Percentiles rank a stretch among this genome's conserved stretches.
Evolutionary conservation across 2,797 vertebrate genomes (phyloP).

Genomic region (Sorex maritimensis): DNA sequence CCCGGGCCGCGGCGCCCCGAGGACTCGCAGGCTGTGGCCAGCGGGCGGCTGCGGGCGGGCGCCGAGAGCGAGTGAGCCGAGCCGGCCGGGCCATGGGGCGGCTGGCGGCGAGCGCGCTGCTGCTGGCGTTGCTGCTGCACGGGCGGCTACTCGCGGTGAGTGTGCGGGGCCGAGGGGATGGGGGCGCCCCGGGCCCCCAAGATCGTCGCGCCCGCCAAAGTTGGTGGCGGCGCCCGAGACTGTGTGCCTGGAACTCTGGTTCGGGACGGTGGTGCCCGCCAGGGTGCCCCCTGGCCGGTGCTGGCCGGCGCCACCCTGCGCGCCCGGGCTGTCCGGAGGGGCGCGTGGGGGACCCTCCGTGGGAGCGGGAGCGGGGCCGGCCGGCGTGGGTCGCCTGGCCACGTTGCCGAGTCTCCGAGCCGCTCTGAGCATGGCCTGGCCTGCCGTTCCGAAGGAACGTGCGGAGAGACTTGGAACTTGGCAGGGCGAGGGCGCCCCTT

Average conservation of each 20-base stretch:
- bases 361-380: neutral
- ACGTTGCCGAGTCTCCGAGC: constrained; percentile 67
- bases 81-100: constrained; percentile 81
- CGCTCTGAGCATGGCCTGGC: constrained; percentile 56
- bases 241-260: constrained; percentile 50
- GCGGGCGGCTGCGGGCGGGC: constrained; percentile 38
- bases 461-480: constrained; percentile 80
- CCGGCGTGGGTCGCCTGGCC: constrained; percentile 55
- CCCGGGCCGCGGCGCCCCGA: neutral
- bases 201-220: constrained; percentile 59
- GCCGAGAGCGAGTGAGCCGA: constrained; percentile 52
- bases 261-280: constrained; percentile 43
- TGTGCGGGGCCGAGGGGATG: constrained; percentile 46
- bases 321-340: neutral
- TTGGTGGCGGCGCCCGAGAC: constrained; percentile 58
- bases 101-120: constrained; percentile 74
- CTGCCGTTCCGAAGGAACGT: constrained; percentile 57
- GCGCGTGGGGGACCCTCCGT: neutral
- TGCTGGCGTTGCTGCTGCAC: constrained; percentile 83
- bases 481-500: constrained; percentile 55
- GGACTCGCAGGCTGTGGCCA: neutral
- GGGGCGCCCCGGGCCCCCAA: neutral
- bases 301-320: constrained; percentile 8
- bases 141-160: constrained; percentile 82
- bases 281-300: neutral